Conservation (phyloP, 1,140 invertebrate species). For the Drosophila sp. region DNA sequence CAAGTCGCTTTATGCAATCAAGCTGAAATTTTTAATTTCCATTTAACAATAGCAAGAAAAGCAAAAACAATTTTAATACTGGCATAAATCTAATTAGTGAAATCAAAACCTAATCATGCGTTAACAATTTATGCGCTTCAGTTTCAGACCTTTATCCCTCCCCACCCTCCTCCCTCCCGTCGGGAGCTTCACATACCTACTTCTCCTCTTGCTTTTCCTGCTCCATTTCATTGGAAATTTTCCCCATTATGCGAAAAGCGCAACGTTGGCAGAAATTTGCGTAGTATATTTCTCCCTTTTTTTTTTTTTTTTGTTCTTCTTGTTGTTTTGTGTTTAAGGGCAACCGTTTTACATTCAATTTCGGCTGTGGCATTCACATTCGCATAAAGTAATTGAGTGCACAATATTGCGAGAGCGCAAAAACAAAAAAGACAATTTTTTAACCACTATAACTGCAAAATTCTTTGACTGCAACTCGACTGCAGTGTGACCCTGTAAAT, state of each 20-base stretch:
- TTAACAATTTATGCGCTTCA: conserved; percentile 79
- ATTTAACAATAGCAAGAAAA: conserved; percentile 42
- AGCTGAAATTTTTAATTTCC: conserved; percentile 80
- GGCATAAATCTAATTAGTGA: conserved; percentile 80
- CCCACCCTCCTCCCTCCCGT: not conserved
- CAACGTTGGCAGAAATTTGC: conserved; percentile 65
- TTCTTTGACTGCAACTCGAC: not conserved
- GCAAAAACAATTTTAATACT: conserved; percentile 64
- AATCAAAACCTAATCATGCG: conserved; percentile 79
- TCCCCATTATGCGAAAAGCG: conserved; percentile 67
- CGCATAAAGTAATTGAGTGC: conserved; percentile 71
- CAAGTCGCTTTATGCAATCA: conserved; percentile 41
- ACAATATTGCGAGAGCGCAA: conserved; percentile 52
- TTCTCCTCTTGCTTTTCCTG: conserved; percentile 1
- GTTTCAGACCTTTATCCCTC: conserved; percentile 43
- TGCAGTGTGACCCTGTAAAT: not conserved
- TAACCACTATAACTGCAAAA: not conserved
- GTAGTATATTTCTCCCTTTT: conserved; percentile 11
- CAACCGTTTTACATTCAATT: conserved; percentile 69
- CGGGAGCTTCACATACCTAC: not conserved
- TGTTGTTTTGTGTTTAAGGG: conserved; percentile 41
- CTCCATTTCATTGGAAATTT: conserved; percentile 43
- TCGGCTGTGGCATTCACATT: conserved; percentile 48
- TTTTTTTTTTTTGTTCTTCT: conserved; percentile 24
- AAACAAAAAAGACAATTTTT: conserved; percentile 35